Evolutionary conservation across 2,797 vertebrate species (phyloP), one percentile per base, ranked within the genome.

Genomic region (Paramormyrops hopkinsi): DNA sequence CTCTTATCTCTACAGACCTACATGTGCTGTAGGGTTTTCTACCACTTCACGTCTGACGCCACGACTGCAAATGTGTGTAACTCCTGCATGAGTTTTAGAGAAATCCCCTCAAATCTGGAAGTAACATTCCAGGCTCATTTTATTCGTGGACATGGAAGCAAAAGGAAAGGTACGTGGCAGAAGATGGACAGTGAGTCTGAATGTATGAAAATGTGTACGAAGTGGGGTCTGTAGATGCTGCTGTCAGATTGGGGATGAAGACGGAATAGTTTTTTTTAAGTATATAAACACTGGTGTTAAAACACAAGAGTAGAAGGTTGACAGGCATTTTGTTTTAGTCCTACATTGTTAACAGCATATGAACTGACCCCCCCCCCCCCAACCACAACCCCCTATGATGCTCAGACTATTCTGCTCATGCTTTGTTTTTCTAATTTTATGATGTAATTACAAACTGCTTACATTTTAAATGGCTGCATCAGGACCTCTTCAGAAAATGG

Each of bases 11-110:
- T 98, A 97, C 97, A 97, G 97, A 98, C 97, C 79, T 48, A 22
- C 46, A 96, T 96, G 97, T 98, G 96, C 95, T 96, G 97, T 97
- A 97, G 97, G 98, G 98, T 98, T 98, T 97, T 97, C 97, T 98
- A 97, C 98, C 97, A 97, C 97, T 97, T 95, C 95, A 97, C 97
- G 96, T 98, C 96, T 96, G 97, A 96, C 97, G 97, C 96, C 91
- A 96, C 98, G 97, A 97, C 98, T 98, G 97, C 97, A 96, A 96
- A 97, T 96, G 95, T 48, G 41, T 51, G 48, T 51, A 48, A 85
- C 96, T 97, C 98, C 97, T 98, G 98, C 98, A 99, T 99, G 98
- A 98, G 97, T 97, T 59, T 87, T 51, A 87, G 85, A 97, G 96
- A 86, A 86, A 97, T 97, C 96, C 97, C 96, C 97, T 41, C 96